Evolutionary conservation across 2,797 vertebrate species (phyloP), one percentile per base, ranked within the genome.

Genomic region (Hydrolagus colliei): DNA sequence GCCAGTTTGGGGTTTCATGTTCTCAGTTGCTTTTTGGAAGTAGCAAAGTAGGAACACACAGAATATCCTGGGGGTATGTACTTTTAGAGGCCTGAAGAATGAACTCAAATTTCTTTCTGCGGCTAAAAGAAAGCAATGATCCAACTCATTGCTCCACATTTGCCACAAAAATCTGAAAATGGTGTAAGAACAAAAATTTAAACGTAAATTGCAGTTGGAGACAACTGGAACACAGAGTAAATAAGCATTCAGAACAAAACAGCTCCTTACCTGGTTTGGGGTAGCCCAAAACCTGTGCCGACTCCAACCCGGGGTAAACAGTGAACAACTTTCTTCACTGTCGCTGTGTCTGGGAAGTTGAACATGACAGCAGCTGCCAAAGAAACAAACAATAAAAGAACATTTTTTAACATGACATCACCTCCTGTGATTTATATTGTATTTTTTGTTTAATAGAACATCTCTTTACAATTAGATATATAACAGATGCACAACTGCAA

Each of bases 321-420:
- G 88, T 98, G 95, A 75, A 99, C 94, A 71, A 99, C 98, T 91
- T 98, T 99, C 93, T 98, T 99, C n/a, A 98, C 96, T 0, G 93
- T 95, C 88, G 95, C 93, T 84, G 93, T 89, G 88, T 99, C 97
- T 76, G 97, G 96, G 87, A 99, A 97, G 94, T 99, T 99, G 91
- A 99, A 97, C 96, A 99, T 97, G 89, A 99, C 94, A 13, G 96
- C 95, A 86, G 96, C 98, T 99, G 92, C 63, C 71, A 86, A 82
- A 87, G 71, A 88, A 71, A 72, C 1, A 88, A 18, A 87, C 80
- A 87, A 86, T 65, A 86, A 59, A 85, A 87, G 4, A 87, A 86
- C 85, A 86, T 86, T 75, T 85, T 73, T 75, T 62, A 85, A 73
- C 73, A 87, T 0, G 0, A 41, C 5, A 86, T 72, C 18, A 87